A percentile compares a stretch with the other conserved stretches of the same genome.
Evolutionary conservation across 2,113 vertebrate genomes (phyloP).

Genomic region (Charina bottae): DNA sequence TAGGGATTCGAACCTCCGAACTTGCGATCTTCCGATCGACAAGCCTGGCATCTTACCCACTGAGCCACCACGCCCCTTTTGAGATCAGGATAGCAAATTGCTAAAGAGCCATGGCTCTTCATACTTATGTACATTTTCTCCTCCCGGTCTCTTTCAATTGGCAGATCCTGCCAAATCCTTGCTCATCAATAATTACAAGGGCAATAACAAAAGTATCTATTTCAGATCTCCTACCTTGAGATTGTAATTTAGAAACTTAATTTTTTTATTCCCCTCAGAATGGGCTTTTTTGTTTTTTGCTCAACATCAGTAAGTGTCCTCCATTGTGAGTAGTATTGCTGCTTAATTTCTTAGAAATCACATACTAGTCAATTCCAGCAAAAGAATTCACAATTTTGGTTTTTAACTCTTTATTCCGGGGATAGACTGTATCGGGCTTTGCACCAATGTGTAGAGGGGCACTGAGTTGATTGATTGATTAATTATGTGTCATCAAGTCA

Average conservation of each 20-base stretch:
- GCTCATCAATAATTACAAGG: constrained; percentile 42
- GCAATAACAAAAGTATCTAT: constrained; percentile 29
- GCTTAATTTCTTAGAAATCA: not conserved
- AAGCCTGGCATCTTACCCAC: too few species aligned
- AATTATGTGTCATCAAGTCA: too few species aligned
- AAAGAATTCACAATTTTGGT: constrained; percentile 10
- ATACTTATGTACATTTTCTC: not conserved
- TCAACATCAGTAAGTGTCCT: constrained; percentile 28
- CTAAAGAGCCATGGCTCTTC: not conserved
- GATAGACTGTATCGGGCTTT: constrained; percentile 6
- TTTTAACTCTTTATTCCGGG: not conserved
- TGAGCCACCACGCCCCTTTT: too few species aligned
- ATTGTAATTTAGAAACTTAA: constrained; percentile 17
- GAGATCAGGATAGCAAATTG: constrained; percentile 4
- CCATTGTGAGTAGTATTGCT: constrained; percentile 5
- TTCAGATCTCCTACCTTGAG: constrained; percentile 11
- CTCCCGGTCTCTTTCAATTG: constrained; percentile 19
- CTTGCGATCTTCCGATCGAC: too few species aligned
- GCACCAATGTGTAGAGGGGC: too few species aligned
- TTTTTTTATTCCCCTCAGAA: constrained; percentile 26
- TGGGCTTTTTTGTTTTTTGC: constrained; percentile 8
- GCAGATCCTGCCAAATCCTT: constrained; percentile 38
- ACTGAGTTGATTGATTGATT: too few species aligned
- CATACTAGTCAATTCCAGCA: not conserved
- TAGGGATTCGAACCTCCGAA: too few species aligned